phyloP scores from a whole-genome alignment of 2,113 vertebrate genomes.

The Clarias batrachus region DNA sequence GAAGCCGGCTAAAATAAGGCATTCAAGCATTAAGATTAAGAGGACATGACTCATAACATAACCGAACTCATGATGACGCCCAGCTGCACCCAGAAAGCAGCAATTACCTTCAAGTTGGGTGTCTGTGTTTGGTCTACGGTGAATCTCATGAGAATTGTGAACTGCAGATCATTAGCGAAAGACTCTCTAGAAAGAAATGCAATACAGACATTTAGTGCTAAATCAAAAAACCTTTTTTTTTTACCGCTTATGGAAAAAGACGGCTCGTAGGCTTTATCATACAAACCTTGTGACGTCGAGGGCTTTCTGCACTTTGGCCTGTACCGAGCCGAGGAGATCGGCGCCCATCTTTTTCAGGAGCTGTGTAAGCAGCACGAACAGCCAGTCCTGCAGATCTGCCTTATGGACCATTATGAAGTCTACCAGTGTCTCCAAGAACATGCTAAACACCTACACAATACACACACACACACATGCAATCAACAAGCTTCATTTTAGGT shows the following conservation, averaged over 20 bases:
- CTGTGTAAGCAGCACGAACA: conserved; percentile 92
- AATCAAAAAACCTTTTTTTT: background rate
- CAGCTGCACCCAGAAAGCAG: conserved; percentile 15
- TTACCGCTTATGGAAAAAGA: background rate
- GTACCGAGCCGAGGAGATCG: conserved; percentile 94
- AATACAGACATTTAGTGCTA: background rate
- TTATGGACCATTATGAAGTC: conserved; percentile 96
- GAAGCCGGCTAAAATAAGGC: background rate
- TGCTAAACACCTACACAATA: conserved; percentile 89
- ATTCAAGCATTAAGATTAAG: background rate
- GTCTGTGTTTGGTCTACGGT: conserved; percentile 98
- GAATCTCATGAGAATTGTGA: conserved; percentile 97
- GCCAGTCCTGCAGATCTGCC: conserved; percentile 95
- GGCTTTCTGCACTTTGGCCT: conserved; percentile 95
- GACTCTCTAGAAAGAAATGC: conserved; percentile 77
- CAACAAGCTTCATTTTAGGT: background rate
- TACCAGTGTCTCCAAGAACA: conserved; percentile 97
- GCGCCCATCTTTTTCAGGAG: conserved; percentile 98
- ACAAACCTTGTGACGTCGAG: conserved; percentile 89
- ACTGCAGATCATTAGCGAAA: conserved; percentile 95
- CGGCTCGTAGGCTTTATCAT: background rate
- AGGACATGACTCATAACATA: conserved; percentile 12
- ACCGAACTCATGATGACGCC: background rate
- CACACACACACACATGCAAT: conserved; percentile 33
- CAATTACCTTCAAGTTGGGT: conserved; percentile 89